Base-by-base conservation (phyloP, 2,888 invertebrate genomes). In the Ischnura elegans region DNA sequence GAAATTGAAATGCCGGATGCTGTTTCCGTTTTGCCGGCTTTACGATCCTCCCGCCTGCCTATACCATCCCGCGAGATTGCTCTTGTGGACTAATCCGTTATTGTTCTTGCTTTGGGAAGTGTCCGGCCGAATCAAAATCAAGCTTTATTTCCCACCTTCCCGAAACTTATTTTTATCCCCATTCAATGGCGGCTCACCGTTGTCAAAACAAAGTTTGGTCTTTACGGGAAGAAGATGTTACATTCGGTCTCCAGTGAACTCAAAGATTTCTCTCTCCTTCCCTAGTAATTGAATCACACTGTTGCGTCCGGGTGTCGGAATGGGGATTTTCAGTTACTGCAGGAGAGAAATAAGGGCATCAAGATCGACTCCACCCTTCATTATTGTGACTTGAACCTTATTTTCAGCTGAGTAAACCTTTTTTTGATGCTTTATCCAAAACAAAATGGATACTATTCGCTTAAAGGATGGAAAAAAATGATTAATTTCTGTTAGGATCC, bases 181-280 rank as follows among this genome's bases (percentile, higher is more conserved):
- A 76, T 13, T 36, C 76, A 76, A 29, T 36, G 76, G 61, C 61
- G 19, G 25, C 10, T 36, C 29, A 51, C 51, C 4, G 29, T 36
- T 76, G 76, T 76, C 76, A 29, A 76, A 76, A 76, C 76, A 76
- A 76, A 76, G 76, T 76, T 76, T 16, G 10, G 21, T 76, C 36
- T 76, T 36, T 4, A 10, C 29, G 0, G 36, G 76, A 29, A 36
- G 76, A 76, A n/a, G n/a, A 36, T 76, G 76, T 10, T 36, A 36
- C 36, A 36, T 76, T 10, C 29, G 10, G 36, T 36, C 36, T 76
- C 36, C 29, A 36, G 21, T 25, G 29, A 6, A 36, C 29, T 76
- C 0, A 36, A 36, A 76, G 76, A 76, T 36, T 76, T 76, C 10
- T 13, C 10, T 8, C 76, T n/a, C n/a, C n/a, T n/a, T n/a, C n/a